Evolutionary conservation across 2,888 invertebrate species (phyloP).

Genomic region (Eurytoma adleriae): DNA sequence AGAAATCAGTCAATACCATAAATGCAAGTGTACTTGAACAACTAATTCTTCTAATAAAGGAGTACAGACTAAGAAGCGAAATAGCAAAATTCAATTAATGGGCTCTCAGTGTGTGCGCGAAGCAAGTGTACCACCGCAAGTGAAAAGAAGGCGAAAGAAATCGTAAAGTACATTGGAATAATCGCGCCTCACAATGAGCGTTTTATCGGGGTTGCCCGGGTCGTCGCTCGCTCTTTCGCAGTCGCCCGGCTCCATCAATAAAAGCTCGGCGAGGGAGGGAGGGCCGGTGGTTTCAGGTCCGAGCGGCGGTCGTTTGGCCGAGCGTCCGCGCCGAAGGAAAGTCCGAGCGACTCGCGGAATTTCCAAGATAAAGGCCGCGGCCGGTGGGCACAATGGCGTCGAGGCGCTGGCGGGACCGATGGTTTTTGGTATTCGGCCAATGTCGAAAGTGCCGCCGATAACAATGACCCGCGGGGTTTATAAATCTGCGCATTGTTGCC

Average conservation of each 20-base stretch:
- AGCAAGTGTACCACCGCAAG: neutral
- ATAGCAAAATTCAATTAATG: too few species aligned
- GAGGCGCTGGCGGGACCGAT: constrained; percentile 64
- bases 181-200: constrained; percentile 57
- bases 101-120: too few species aligned
- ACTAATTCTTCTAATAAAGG: too few species aligned
- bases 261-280: constrained; percentile 60
- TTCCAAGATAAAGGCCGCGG: constrained; percentile 73
- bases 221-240: constrained; percentile 29
- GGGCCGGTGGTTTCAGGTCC: constrained; percentile 34
- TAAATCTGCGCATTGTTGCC: constrained; percentile 76
- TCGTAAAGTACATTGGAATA: constrained; percentile 22
- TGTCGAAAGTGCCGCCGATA: constrained; percentile 68
- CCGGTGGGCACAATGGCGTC: neutral
- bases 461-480: constrained; percentile 73
- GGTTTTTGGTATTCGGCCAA: constrained; percentile 74
- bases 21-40: too few species aligned
- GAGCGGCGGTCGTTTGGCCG: constrained; percentile 65
- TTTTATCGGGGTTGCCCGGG: constrained; percentile 60
- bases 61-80: too few species aligned
- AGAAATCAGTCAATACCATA: too few species aligned
- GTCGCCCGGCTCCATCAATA: constrained; percentile 71
- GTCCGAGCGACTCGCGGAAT: constrained; percentile 65
- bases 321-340: constrained; percentile 56
- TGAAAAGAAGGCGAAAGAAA: neutral